Percentiles rank a stretch among this genome's conserved stretches.
phyloP scores from a whole-genome alignment of 2,888 invertebrate species.

The Volucella inflata region DNA sequence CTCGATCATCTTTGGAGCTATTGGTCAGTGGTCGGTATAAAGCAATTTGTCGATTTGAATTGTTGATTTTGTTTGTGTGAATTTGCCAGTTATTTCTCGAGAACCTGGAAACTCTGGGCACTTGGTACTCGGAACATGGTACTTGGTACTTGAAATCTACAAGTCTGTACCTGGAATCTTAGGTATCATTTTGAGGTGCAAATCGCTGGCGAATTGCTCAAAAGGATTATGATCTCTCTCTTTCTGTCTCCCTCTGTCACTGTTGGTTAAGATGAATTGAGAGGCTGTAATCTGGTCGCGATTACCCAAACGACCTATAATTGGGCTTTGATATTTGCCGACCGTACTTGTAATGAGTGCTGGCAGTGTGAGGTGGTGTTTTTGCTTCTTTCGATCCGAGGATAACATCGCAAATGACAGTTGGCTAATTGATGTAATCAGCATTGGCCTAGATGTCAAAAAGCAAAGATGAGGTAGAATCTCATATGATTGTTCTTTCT shows the following conservation, averaged over 20 bases:
- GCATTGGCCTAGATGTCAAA: too few relatives aligned
- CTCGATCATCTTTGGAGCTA: conserved; percentile 31
- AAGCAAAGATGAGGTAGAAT: too few relatives aligned
- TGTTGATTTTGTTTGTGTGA: conserved; percentile 55
- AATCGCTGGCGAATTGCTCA: conserved; percentile 55
- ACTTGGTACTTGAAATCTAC: too few relatives aligned
- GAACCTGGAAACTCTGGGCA: background rate
- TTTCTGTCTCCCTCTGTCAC: too few relatives aligned
- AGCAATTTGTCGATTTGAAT: conserved; percentile 66
- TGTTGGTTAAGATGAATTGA: conserved; percentile 28
- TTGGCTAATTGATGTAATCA: too few relatives aligned
- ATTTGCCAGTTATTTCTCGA: background rate
- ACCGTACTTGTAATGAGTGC: background rate
- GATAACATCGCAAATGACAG: too few relatives aligned
- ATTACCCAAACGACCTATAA: conserved; percentile 61
- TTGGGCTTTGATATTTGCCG: conserved; percentile 60
- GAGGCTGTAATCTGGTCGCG: conserved; percentile 48
- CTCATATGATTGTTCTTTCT: too few relatives aligned
- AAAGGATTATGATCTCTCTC: conserved; percentile 46
- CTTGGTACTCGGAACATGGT: too few relatives aligned
- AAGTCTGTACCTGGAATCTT: background rate
- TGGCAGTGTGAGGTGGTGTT: conserved; percentile 3
- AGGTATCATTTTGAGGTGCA: conserved; percentile 47
- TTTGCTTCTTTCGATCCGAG: too few relatives aligned
- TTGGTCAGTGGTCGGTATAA: conserved; percentile 57